phyloP scores from a whole-genome alignment of 2,888 invertebrate species.

The Parascotia fuliginaria region DNA sequence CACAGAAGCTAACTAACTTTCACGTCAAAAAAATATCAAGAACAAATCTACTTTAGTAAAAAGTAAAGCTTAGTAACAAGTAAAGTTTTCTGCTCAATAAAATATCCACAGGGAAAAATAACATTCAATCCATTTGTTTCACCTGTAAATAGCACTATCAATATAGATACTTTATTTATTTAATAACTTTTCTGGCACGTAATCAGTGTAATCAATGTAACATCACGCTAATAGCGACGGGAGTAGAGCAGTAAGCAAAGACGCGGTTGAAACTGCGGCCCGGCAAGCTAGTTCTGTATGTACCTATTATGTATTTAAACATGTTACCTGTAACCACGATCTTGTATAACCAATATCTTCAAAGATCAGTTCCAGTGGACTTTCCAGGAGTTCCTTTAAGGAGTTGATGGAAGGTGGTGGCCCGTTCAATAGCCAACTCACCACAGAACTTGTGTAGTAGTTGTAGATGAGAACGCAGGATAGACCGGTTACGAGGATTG shows the following conservation, averaged over 20 bases:
- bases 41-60: too few relatives aligned
- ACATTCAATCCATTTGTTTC: not conserved
- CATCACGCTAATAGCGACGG: not conserved
- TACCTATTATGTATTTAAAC: too few relatives aligned
- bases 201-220: not conserved
- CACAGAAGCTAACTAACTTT: too few relatives aligned
- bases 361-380: constrained; percentile 76
- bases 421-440: constrained; percentile 83
- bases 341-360: constrained; percentile 80
- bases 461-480: constrained; percentile 81
- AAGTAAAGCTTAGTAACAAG: too few relatives aligned
- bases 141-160: not conserved
- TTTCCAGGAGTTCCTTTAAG: constrained; percentile 78
- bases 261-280: too few relatives aligned
- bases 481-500: constrained; percentile 67
- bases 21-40: too few relatives aligned
- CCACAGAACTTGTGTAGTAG: constrained; percentile 87
- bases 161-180: not conserved
- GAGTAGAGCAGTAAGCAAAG: not conserved
- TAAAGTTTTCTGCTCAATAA: not conserved
- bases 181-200: not conserved
- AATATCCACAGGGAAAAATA: not conserved
- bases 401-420: constrained; percentile 80
- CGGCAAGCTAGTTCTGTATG: too few relatives aligned
- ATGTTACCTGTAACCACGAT: constrained; percentile 68